These are phyloP conservation scores for Oenanthe oenanthe DNA, from an alignment of 2,113 vertebrate genomes.

Conservation along the genomic window DNA sequence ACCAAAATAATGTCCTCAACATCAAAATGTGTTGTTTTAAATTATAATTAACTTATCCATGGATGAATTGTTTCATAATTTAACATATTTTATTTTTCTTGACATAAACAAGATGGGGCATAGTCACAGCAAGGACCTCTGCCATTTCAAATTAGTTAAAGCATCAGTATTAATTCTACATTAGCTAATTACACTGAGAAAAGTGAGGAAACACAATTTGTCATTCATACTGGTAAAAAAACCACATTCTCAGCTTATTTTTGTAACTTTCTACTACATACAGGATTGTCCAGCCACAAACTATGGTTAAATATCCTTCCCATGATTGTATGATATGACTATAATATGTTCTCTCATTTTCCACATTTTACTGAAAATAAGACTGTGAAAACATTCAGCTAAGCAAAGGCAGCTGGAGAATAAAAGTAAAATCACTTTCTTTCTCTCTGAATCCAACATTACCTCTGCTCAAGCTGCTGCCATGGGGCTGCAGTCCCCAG, in stretches of 20 bases:
- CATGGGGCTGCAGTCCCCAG: not conserved
- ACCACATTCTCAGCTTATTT: not conserved
- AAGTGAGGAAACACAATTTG: not conserved
- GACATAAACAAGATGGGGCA: constrained; percentile 14
- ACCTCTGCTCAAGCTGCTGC: not conserved
- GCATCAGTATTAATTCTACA: constrained; percentile 8
- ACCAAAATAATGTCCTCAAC: constrained; percentile 21
- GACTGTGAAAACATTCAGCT: not conserved
- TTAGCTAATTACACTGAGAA: not conserved
- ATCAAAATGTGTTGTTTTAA: constrained; percentile 52
- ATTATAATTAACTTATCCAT: constrained; percentile 53
- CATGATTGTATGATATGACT: not conserved
- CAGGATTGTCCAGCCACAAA: not conserved
- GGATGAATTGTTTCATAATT: constrained; percentile 51
- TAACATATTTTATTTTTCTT: constrained; percentile 23
- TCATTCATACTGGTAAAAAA: not conserved
- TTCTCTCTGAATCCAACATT: not conserved
- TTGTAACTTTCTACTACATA: not conserved
- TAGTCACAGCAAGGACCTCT: constrained; percentile 45
- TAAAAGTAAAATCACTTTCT: not conserved
- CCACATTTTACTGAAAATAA: not conserved
- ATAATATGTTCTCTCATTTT: not conserved
- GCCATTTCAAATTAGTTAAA: constrained; percentile 54
- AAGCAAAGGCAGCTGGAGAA: not conserved
- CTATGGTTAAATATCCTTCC: not conserved